These are phyloP conservation scores for Trissoscelio sp. DNA, from an alignment of 2,888 invertebrate genomes.

Conservation along the genomic window DNA sequence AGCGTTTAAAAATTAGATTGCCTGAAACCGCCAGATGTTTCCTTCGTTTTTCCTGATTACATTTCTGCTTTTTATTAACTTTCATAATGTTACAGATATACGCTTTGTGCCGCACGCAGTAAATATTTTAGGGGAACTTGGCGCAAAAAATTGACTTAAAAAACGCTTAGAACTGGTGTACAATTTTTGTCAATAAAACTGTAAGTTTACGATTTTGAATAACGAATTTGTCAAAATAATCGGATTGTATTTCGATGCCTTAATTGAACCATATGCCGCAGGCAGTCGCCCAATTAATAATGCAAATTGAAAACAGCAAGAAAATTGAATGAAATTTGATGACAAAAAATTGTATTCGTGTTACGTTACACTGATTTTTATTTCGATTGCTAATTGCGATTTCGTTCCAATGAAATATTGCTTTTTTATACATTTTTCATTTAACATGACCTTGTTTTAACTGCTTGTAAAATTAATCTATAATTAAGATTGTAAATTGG, in stretches of 20 bases:
- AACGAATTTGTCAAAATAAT: not conserved
- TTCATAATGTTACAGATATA: slow-evolving; percentile 40
- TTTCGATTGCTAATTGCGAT: too few species aligned
- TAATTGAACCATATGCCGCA: not conserved
- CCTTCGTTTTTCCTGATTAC: slow-evolving; percentile 74
- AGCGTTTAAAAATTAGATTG: slow-evolving; percentile 80
- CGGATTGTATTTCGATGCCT: not conserved
- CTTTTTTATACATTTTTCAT: too few species aligned
- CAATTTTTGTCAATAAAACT: slow-evolving; percentile 4
- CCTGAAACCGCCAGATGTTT: slow-evolving; percentile 79
- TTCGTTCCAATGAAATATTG: too few species aligned
- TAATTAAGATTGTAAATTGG: too few species aligned
- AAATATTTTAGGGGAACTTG: slow-evolving; percentile 34
- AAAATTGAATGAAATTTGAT: not conserved
- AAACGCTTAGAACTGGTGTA: not conserved
- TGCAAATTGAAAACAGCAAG: not conserved
- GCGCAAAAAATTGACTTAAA: slow-evolving; percentile 1
- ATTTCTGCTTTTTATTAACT: slow-evolving; percentile 67
- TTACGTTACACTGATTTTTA: too few species aligned
- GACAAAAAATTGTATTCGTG: not conserved
- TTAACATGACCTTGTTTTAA: too few species aligned
- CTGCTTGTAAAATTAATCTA: too few species aligned
- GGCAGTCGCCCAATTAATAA: not conserved
- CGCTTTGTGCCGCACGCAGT: slow-evolving; percentile 14
- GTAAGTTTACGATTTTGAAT: not conserved